These are phyloP conservation scores for Cheirogaleus major DNA, from an alignment of 2,797 vertebrate genomes.

Conservation along the genomic window DNA sequence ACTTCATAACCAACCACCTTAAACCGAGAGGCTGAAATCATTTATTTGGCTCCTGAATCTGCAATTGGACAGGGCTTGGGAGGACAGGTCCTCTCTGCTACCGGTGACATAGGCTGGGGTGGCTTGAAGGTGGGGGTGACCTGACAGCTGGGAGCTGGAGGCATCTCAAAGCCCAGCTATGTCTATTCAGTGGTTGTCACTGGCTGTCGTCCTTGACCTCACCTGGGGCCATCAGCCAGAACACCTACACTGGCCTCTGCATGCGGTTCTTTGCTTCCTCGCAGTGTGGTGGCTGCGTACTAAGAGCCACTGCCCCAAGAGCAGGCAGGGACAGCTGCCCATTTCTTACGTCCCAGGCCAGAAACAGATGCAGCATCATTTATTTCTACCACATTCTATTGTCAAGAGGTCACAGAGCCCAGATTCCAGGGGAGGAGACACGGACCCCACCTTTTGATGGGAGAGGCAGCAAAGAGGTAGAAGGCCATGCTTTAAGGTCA, in stretches of 20 bases:
- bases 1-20: not conserved
- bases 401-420: not conserved
- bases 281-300: not conserved
- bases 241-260: not conserved
- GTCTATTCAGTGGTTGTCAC: not conserved
- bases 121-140: fast-evolving
- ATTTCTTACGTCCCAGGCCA: not conserved
- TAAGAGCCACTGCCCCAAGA: not conserved
- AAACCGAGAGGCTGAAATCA: not conserved
- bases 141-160: not conserved
- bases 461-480: not conserved
- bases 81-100: not conserved
- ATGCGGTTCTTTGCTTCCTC: not conserved
- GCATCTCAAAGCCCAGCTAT: not conserved
- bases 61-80: not conserved
- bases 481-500: not conserved
- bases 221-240: not conserved
- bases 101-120: fast-evolving
- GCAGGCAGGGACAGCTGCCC: not conserved
- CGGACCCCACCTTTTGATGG: not conserved
- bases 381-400: fast-evolving
- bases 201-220: not conserved
- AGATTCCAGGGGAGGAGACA: not conserved
- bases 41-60: not conserved
- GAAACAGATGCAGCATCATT: fast-evolving